Base-by-base conservation (phyloP, 2,797 vertebrate genomes). In the Coregonus sp. region DNA sequence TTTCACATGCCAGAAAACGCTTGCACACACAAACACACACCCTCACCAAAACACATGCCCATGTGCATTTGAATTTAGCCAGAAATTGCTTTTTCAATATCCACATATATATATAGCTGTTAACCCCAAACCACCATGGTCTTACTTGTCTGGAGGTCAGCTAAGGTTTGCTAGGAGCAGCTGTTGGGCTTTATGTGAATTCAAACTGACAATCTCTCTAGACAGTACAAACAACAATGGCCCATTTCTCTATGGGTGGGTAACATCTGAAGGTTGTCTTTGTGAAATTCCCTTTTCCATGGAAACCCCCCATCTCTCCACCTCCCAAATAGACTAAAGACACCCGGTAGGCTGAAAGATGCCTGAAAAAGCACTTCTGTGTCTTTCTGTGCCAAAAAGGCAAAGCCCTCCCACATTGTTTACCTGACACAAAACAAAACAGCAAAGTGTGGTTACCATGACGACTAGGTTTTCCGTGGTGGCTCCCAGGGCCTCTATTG, bases 391-490 rank as follows among this genome's bases (percentile, higher is more conserved):
- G 4, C 61, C 56, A 18, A n/a, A 59, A 59, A 59, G 4, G 66
- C 25, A 66, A 33, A 15, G 29, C 14, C 29, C 63, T 33, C 4
- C 12, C 25, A 18, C 31, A 33, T 33, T 35, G 66, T 68, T 68
- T 68, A 35, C 20, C 25, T 25, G n/a, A 11, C 7, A 33, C 31
- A 76, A 52, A 51, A 11, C n/a, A 33, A 20, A 56, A 66, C 61
- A 75, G 14, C 63, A 51, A n/a, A 67, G 29, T 18, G 25, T 66
- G 78, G 81, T 94, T 98, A 99, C 98, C 98, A 99, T 98, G 88
- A 99, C 95, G 82, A 98, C 87, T 79, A 99, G 95, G 90, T 94
- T 98, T 94, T 99, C 97, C 0, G 95, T 94, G 78, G 96, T 99
- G 69, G 97, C 96, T 68, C 98, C 98, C 79, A 98, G 91, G 9